Conservation (phyloP, 2,113 vertebrate species). For the Mohoua ochrocephala region DNA sequence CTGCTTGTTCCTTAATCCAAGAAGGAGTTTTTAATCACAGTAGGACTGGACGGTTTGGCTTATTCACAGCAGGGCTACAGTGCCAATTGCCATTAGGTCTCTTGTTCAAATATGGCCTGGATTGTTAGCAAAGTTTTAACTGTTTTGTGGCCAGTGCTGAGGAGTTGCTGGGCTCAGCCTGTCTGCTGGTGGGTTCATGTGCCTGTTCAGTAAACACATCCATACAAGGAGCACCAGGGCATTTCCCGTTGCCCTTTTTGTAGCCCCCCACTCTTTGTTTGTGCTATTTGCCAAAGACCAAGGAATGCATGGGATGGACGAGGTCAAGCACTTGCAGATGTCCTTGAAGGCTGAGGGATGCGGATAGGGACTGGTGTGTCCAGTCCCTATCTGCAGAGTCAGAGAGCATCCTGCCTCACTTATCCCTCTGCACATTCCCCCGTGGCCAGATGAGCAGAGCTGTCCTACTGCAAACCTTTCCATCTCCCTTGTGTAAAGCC, state of each 20-base stretch:
- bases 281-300: not conserved
- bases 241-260: not conserved
- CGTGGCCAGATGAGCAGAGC: rapidly evolving
- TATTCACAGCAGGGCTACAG: slow-evolving; percentile 33
- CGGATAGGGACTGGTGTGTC: not conserved
- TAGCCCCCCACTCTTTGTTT: not conserved
- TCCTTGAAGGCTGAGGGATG: not conserved
- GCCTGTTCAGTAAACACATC: not conserved
- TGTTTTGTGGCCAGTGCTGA: not conserved
- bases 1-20: slow-evolving; percentile 32
- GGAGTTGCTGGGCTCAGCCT: not conserved
- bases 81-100: slow-evolving; percentile 25
- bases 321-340: not conserved
- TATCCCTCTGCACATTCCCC: not conserved
- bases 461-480: not conserved
- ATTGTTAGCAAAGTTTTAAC: slow-evolving; percentile 23
- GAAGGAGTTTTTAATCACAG: slow-evolving; percentile 60
- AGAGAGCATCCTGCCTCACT: not conserved
- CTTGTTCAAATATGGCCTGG: not conserved
- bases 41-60: slow-evolving; percentile 22
- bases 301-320: not conserved
- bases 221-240: not conserved
- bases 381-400: not conserved
- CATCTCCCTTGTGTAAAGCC: not conserved
- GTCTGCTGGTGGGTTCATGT: not conserved